Conservation (phyloP, 2,888 invertebrate species). For the Oligia latruncula region DNA sequence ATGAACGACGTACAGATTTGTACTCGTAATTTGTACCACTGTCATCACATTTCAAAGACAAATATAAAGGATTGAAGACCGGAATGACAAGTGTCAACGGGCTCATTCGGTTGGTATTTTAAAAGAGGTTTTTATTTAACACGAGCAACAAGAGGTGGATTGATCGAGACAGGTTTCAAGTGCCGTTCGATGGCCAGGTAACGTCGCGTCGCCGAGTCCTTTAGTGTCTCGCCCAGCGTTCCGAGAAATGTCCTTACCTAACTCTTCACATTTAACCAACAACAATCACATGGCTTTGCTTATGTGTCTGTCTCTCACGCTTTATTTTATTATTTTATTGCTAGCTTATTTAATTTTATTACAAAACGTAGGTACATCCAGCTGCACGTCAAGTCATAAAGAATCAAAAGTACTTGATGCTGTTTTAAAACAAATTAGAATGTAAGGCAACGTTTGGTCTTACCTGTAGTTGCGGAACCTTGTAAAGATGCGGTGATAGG, state of each 20-base stretch:
- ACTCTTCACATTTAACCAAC: constrained; percentile 77
- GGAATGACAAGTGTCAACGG: constrained; percentile 89
- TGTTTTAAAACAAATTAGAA: constrained; percentile 21
- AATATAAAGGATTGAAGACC: constrained; percentile 90
- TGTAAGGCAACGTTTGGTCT: not conserved
- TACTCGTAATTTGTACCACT: constrained; percentile 90
- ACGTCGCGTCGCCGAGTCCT: constrained; percentile 80
- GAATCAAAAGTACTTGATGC: constrained; percentile 1
- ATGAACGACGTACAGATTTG: constrained; percentile 89
- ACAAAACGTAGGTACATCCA: constrained; percentile 1
- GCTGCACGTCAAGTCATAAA: not conserved
- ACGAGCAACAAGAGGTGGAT: constrained; percentile 89
- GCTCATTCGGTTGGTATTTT: constrained; percentile 88
- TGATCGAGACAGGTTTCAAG: constrained; percentile 90
- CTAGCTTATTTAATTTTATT: constrained; percentile 34
- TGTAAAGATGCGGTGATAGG: constrained; percentile 17
- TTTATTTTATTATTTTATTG: constrained; percentile 56
- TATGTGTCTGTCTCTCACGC: constrained; percentile 60
- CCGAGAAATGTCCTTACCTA: constrained; percentile 87
- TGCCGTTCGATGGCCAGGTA: constrained; percentile 86
- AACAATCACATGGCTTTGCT: constrained; percentile 74
- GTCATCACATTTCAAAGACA: constrained; percentile 91
- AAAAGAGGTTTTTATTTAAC: constrained; percentile 89
- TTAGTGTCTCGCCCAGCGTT: constrained; percentile 83
- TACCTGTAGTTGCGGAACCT: not conserved